A percentile compares a stretch with the other conserved stretches of the same genome.
Conservation (phyloP, 2,797 vertebrate genomes). For the Eutrigla gurnardus region DNA sequence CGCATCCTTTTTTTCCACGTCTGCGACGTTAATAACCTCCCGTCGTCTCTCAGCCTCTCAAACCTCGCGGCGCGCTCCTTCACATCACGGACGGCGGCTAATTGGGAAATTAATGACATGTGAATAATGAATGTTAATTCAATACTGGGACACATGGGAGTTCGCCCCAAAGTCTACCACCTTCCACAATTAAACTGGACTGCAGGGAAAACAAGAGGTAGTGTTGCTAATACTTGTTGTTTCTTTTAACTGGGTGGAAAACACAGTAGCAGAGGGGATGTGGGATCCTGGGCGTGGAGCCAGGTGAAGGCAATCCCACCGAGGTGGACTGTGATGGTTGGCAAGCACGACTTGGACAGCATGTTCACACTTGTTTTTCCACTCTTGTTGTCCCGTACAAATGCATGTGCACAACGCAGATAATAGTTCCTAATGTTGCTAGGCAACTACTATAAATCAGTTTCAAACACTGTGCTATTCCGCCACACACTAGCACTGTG, state of each 20-base stretch:
- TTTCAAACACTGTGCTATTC: slow-evolving; percentile 4
- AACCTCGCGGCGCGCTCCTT: background rate
- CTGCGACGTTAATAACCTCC: background rate
- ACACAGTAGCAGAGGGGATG: background rate
- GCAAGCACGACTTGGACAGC: background rate
- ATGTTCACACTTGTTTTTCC: slow-evolving; percentile 12
- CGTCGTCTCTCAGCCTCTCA: background rate
- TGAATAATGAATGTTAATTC: slow-evolving; percentile 68
- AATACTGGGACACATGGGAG: slow-evolving; percentile 52
- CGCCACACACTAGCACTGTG: background rate
- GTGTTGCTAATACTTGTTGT: background rate
- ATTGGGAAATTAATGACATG: slow-evolving; percentile 57
- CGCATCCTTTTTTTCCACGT: background rate
- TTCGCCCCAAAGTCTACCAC: slow-evolving; percentile 19
- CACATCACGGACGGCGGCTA: slow-evolving; percentile 59
- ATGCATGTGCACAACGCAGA: background rate
- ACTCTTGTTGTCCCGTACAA: background rate
- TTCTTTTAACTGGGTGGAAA: background rate
- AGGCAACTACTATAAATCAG: slow-evolving; percentile 11
- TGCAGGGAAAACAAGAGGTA: too few relatives aligned
- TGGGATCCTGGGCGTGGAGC: slow-evolving; percentile 26
- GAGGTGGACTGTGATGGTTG: background rate
- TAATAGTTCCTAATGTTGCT: slow-evolving; percentile 30
- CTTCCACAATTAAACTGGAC: background rate
- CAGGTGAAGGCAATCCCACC: slow-evolving; percentile 6